Evolutionary conservation across 2,797 vertebrate genomes (phyloP).

Genomic region (Sebastes steindachneri): DNA sequence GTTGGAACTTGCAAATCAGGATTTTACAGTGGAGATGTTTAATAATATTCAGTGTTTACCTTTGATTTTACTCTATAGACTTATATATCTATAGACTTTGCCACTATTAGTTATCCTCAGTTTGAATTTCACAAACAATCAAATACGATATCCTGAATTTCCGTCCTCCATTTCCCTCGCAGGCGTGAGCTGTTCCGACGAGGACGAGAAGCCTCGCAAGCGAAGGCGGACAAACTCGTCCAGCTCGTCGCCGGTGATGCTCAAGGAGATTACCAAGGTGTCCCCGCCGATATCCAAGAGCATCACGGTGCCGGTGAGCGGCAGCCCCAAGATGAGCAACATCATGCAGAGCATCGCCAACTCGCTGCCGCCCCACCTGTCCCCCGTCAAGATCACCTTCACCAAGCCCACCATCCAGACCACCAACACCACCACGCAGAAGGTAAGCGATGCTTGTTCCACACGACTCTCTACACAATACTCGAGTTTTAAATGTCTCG

Average conservation of each 20-base stretch:
- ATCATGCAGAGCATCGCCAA: conserved; percentile 99
- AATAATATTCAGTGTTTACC: too few relatives aligned
- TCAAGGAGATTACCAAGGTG: conserved; percentile 94
- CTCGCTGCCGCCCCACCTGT: conserved; percentile 97
- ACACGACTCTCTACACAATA: not conserved
- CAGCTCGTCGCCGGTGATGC: conserved; percentile 93
- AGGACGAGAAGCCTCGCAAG: conserved; percentile 99
- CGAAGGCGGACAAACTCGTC: conserved; percentile 95
- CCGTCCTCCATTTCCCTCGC: accelerated
- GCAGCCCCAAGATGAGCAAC: conserved; percentile 98
- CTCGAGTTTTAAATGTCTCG: accelerated
- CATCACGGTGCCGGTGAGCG: conserved; percentile 91
- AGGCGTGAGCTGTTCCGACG: conserved; percentile 98
- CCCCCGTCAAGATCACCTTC: conserved; percentile 99
- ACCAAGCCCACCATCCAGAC: conserved; percentile 97
- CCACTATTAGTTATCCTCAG: too few relatives aligned
- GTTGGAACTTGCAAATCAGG: too few relatives aligned
- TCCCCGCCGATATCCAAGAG: conserved; percentile 90
- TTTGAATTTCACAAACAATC: too few relatives aligned
- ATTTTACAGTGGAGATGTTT: too few relatives aligned
- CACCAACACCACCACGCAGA: conserved; percentile 95
- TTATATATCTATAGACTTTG: too few relatives aligned
- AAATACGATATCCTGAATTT: accelerated
- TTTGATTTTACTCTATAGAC: too few relatives aligned
- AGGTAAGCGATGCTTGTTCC: conserved; percentile 78